A percentile compares a stretch with the other conserved stretches of the same genome.
These are phyloP conservation scores for Nomada flava DNA, from an alignment of 2,888 invertebrate genomes.

Conservation along the genomic window DNA sequence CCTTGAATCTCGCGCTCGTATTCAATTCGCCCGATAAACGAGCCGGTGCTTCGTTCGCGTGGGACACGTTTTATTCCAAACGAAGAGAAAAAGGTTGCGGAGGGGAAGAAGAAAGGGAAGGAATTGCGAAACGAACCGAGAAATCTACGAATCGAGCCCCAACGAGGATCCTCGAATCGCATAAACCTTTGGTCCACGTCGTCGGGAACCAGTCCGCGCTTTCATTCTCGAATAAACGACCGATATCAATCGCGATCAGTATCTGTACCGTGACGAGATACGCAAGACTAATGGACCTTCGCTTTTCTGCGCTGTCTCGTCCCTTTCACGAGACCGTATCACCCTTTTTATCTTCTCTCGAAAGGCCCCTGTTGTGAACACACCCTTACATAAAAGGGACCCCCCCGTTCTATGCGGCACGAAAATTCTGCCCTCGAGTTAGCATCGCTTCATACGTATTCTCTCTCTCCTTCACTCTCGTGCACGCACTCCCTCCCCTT, in stretches of 20 bases:
- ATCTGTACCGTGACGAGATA: conserved; percentile 70
- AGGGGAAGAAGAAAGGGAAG: not conserved
- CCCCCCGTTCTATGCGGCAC: conserved; percentile 55
- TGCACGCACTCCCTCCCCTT: not conserved
- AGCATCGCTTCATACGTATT: conserved; percentile 15
- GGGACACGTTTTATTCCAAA: not conserved
- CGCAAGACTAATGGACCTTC: conserved; percentile 69
- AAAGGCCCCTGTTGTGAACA: conserved; percentile 44
- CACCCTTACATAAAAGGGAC: conserved; percentile 51
- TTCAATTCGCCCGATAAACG: conserved; percentile 23
- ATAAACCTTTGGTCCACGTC: conserved; percentile 47
- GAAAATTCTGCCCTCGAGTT: conserved; percentile 71
- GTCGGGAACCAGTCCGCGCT: conserved; percentile 54
- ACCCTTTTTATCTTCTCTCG: conserved; percentile 52
- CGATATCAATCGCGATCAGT: conserved; percentile 78
- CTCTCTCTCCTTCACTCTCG: not conserved
- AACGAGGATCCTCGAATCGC: conserved; percentile 44
- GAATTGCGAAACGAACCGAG: conserved; percentile 42
- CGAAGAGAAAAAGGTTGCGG: not conserved
- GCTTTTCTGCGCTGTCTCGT: conserved; percentile 40
- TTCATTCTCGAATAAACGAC: conserved; percentile 66
- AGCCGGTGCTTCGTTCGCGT: conserved; percentile 5
- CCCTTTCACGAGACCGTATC: conserved; percentile 62
- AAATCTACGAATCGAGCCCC: conserved; percentile 27
- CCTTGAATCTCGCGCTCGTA: not conserved